phyloP scores from a whole-genome alignment of 2,888 invertebrate species.

The Drosophila mettleri region DNA sequence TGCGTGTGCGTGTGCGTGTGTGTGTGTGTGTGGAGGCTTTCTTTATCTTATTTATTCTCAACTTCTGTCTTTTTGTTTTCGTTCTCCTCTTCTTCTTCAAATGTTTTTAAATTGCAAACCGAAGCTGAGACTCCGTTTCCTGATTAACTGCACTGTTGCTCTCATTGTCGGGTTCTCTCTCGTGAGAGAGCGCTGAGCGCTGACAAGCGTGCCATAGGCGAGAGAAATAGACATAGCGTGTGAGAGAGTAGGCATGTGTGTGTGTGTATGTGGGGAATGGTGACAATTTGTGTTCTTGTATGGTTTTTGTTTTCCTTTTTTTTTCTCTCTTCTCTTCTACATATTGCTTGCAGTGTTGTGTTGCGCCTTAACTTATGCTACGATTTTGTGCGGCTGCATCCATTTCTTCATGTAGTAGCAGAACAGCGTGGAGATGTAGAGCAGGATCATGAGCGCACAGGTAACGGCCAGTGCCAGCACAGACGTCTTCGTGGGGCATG shows the following conservation, averaged over 20 bases:
- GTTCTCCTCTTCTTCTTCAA: not conserved
- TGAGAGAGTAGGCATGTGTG: slow-evolving; percentile 31
- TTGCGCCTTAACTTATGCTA: slow-evolving; percentile 86
- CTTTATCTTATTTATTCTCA: not conserved
- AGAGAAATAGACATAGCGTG: slow-evolving; percentile 67
- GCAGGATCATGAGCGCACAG: slow-evolving; percentile 93
- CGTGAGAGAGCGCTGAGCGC: slow-evolving; percentile 52
- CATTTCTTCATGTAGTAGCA: slow-evolving; percentile 97
- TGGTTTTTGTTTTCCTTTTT: slow-evolving; percentile 61
- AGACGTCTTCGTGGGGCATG: slow-evolving; percentile 96
- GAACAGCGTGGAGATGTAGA: slow-evolving; percentile 96
- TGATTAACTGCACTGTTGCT: slow-evolving; percentile 44
- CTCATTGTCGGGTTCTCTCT: slow-evolving; percentile 46
- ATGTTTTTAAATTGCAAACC: slow-evolving; percentile 9
- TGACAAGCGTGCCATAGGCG: slow-evolving; percentile 58
- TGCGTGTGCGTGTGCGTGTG: slow-evolving; percentile 16
- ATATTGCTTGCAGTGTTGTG: slow-evolving; percentile 27
- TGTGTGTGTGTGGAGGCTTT: slow-evolving; percentile 18
- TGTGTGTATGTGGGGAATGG: slow-evolving; percentile 26
- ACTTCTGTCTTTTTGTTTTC: not conserved
- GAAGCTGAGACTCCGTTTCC: slow-evolving; percentile 14
- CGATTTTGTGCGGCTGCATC: slow-evolving; percentile 93
- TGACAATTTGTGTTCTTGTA: slow-evolving; percentile 72
- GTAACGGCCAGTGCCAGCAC: slow-evolving; percentile 96
- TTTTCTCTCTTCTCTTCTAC: slow-evolving; percentile 18